Conservation (phyloP, 2,797 vertebrate species). For the Acanthopagrus latus region DNA sequence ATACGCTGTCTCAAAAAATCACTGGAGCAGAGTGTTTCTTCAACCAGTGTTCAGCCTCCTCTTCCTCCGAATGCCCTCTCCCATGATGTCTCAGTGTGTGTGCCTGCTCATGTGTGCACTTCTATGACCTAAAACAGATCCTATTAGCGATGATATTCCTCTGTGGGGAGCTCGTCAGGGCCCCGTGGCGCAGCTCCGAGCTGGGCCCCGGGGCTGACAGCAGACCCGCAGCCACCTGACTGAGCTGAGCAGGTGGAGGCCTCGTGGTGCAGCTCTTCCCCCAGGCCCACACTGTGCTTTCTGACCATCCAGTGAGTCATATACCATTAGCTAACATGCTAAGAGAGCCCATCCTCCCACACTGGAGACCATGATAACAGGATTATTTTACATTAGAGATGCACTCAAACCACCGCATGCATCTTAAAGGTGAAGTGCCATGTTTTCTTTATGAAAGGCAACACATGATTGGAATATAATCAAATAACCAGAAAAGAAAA, state of each 20-base stretch:
- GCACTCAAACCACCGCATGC: rapidly evolving
- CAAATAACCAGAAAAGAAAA: too few relatives aligned
- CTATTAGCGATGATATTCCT: constrained; percentile 54
- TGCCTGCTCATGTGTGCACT: constrained; percentile 24
- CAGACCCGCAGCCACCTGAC: constrained; percentile 73
- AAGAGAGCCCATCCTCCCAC: constrained; percentile 34
- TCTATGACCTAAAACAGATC: constrained; percentile 63
- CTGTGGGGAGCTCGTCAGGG: constrained; percentile 11
- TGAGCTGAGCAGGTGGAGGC: constrained; percentile 56
- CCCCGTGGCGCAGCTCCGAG: constrained; percentile 54
- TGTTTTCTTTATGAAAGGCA: background rate
- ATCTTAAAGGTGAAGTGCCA: background rate
- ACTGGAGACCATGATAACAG: background rate
- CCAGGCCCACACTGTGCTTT: constrained; percentile 60
- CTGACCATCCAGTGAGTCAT: constrained; percentile 70
- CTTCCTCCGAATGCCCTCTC: constrained; percentile 44
- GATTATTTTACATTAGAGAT: background rate
- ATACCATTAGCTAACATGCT: constrained; percentile 62
- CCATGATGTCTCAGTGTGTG: constrained; percentile 51
- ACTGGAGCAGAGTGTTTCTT: constrained; percentile 58
- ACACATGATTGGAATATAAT: too few relatives aligned
- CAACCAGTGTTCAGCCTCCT: constrained; percentile 50
- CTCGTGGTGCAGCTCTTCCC: constrained; percentile 68
- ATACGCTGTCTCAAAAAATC: constrained; percentile 58
- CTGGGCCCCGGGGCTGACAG: constrained; percentile 44